Evolutionary conservation across 2,888 invertebrate genomes (phyloP), one percentile per base, ranked within the genome.

Genomic region (Lacanobia oleracea): DNA sequence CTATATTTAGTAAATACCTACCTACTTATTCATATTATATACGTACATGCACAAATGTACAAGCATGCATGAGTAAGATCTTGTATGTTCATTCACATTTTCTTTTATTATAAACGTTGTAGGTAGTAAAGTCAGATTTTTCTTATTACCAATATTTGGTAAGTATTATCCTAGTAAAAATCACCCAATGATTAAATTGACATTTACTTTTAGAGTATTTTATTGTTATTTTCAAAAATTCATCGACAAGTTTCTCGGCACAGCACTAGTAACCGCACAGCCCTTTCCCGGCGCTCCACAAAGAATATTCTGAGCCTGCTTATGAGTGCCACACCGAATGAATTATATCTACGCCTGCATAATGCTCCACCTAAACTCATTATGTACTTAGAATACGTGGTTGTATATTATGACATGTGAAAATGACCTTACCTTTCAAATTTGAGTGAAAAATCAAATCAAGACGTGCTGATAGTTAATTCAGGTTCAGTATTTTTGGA

Each of bases 271-370:
- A 59, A 57, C 79, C 82, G 78, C 85, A 77, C 81, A 84, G 72
- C 80, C 78, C 87, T 84, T 81, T 82, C 75, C 72, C 72, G 64
- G 80, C 76, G 67, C 69, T 65, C 81, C 84, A 83, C 82, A 87
- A 87, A 87, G 85, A 87, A 85, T 87, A 87, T 87, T 85, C 81
- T 67, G 72, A 84, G 83, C 84, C 67, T 84, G 82, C 82, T 81
- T 83, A 82, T 82, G 81, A 82, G 82, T 81, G 82, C 81, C 72
- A 81, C 81, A 81, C 83, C 75, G 82, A 83, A 81, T 82, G 81
- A 88, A 81, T 83, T 78, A 82, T 80, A 80, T 78, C 79, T 79
- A 79, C 72, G 73, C 78, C 68, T 72, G 79, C 73, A 73, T 85
- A 81, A 80, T 80, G 73, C 74, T 56, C 33, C 51, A 56, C 65